Conservation (phyloP, 1,140 invertebrate genomes). For the Cheumatopsyche charites region DNA sequence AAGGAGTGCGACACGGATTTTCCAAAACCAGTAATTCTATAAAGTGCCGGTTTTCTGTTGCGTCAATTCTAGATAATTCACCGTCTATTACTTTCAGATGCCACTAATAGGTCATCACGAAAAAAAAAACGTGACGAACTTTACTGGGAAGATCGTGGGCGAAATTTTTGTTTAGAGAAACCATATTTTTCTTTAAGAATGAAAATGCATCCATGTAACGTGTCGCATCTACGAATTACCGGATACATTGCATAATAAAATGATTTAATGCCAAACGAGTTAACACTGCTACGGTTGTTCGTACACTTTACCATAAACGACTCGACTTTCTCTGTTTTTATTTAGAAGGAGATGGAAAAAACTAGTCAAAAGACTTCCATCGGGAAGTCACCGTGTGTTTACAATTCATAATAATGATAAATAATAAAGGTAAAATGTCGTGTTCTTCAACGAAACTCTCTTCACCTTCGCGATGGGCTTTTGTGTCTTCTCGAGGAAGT, state of each 20-base stretch:
- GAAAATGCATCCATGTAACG: conserved; percentile 10
- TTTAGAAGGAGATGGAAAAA: conserved; percentile 13
- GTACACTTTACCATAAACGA: conserved; percentile 22
- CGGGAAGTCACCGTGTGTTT: conserved; percentile 15
- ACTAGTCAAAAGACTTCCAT: conserved; percentile 17
- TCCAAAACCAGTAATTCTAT: no score
- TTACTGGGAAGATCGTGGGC: no score
- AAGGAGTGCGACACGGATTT: no score
- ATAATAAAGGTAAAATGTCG: conserved; percentile 10
- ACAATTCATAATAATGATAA: not conserved
- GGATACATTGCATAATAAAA: conserved; percentile 23
- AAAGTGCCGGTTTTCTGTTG: no score
- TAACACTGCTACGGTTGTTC: conserved; percentile 10
- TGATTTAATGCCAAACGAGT: conserved; percentile 16
- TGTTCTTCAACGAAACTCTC: no score
- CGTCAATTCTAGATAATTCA: no score
- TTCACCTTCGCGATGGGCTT: no score
- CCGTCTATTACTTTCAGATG: no score
- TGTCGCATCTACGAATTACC: conserved; percentile 6
- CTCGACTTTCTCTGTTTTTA: conserved; percentile 26
- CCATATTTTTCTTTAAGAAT: not conserved
- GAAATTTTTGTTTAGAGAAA: no score
- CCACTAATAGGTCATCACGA: no score
- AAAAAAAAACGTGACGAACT: no score
- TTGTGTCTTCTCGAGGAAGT: no score